Percentiles rank a stretch among this genome's conserved stretches.
phyloP scores from a whole-genome alignment of 2,113 vertebrate genomes.

The Ceratotherium simum region DNA sequence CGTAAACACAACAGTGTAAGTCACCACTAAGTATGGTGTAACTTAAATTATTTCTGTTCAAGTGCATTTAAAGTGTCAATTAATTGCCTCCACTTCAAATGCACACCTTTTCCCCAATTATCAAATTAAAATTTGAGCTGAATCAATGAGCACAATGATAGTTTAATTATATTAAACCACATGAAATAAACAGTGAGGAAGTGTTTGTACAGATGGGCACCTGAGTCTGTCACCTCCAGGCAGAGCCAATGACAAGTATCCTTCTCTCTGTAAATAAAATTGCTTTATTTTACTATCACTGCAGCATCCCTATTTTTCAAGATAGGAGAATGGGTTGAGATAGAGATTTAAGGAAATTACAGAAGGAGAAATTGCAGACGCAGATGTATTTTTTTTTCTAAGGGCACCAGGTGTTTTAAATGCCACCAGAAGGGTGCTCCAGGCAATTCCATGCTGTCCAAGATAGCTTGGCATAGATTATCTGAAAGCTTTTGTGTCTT shows the following conservation, averaged over 20 bases:
- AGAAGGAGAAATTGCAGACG: constrained; percentile 76
- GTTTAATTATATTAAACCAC: constrained; percentile 84
- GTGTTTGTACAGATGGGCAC: constrained; percentile 68
- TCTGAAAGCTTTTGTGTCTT: constrained; percentile 87
- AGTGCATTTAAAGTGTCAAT: constrained; percentile 81
- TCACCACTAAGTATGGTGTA: constrained; percentile 76
- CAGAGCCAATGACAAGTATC: constrained; percentile 75
- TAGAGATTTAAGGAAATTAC: constrained; percentile 63
- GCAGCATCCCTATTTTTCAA: constrained; percentile 65
- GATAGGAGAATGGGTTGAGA: constrained; percentile 54
- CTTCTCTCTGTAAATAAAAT: constrained; percentile 69
- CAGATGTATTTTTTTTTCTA: constrained; percentile 80
- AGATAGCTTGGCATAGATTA: constrained; percentile 88
- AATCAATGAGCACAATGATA: constrained; percentile 79
- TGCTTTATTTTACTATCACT: constrained; percentile 71
- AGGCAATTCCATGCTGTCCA: constrained; percentile 86
- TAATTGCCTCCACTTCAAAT: constrained; percentile 78
- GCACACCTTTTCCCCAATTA: constrained; percentile 80
- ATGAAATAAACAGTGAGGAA: constrained; percentile 79
- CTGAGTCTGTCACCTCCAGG: constrained; percentile 71
- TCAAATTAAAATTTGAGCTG: constrained; percentile 82
- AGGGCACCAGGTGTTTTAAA: constrained; percentile 89
- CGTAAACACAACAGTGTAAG: constrained; percentile 76
- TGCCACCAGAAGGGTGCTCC: constrained; percentile 89
- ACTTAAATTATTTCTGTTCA: constrained; percentile 82